Evolutionary conservation across 1,140 invertebrate species (phyloP), one percentile per base, ranked within the genome.

Genomic region (Aphelenchoides besseyi): DNA sequence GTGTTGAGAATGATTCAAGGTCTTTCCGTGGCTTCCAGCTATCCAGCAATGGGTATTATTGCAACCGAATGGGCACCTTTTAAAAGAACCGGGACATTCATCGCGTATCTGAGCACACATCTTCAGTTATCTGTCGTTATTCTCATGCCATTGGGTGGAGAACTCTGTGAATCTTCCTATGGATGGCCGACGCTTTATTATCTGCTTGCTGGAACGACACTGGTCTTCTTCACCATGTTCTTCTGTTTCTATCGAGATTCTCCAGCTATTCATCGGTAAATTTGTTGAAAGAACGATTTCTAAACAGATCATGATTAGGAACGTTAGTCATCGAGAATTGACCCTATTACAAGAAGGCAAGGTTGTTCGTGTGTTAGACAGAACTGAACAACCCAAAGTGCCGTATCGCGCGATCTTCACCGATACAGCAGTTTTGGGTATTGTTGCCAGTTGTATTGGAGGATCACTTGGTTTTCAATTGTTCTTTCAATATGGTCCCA

Each of bases 111-210:
- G 9, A 68, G 62, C 12, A 55, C 33, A 2, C 48, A 67, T 29
- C 29, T 72, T 23, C 62, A 75, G 70, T 32, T 75, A 2, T 29
- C 35, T 5, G n/a, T 48, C 5, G 61, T 75, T n/a, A 8, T 75
- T 41, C 77, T 74, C 28, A 75, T 75, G 74, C 74, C 74, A 36
- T 30, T 73, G 30, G 33, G 74, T 35, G 74, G 74, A 9, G 70
- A 23, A 26, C 29, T 75, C 2, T 75, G 74, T 37, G 69, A 69
- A n/a, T 36, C 41, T 16, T 23, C 29, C 33, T 48, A 23, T 12
- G 30, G 74, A 3, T 75, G 74, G 74, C 71, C 74, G 1, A 28
- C 74, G 3, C 66, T 73, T 2, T 75, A 77, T 53, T 75, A 77
- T 29, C 16, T 75, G 3, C 57, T 35, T 23, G 74, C 68, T 8